Base-by-base conservation (phyloP, 2,113 vertebrate genomes). In the Buteo buteo region DNA sequence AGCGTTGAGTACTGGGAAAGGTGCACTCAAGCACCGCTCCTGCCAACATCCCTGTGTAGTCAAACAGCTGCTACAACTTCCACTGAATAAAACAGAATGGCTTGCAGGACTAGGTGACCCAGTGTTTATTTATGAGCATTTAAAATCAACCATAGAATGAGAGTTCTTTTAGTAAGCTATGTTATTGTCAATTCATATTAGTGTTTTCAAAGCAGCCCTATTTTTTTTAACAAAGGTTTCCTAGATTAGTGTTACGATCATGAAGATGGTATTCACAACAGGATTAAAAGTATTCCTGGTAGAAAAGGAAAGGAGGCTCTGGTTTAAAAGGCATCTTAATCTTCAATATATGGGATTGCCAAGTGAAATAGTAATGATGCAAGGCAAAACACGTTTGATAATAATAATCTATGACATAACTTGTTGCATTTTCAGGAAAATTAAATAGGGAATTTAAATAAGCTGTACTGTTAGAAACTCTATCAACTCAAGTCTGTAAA, bases 1-100 rank as follows among this genome's bases (percentile, higher is more conserved):
- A 91, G 55, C 11, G 0, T 1, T 71, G 44, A 78, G 31, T 16
- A 38, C 10, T 42, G 21, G 25, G 58, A 91, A 85, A 87, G 85
- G 76, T 81, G 36, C 42, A 83, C 69, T 86, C 72, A 36, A 78
- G 61, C 79, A 40, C 44, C 50, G 8, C 34, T 96, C 49, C 54
- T 94, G 80, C 36, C 70, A 86, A n/a, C 9, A 47, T 0, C 0
- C 0, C 45, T 19, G 42, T 7, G 10, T 19, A 59, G 38, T 78
- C 72, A 73, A 83, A 82, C 24, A 81, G 64, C 29, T 1, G 1
- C 34, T 82, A 18, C 36, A 31, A 64, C 14, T n/a, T 50, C 81
- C 67, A 52, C 25, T 71, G 55, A 71, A 61, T 44, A n/a, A 88
- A 96, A 91, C 0, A 82, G 44, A 89, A 72, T 2, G 5, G 9